phyloP scores from a whole-genome alignment of 2,888 invertebrate species.

The Tolmerus cingulatus region DNA sequence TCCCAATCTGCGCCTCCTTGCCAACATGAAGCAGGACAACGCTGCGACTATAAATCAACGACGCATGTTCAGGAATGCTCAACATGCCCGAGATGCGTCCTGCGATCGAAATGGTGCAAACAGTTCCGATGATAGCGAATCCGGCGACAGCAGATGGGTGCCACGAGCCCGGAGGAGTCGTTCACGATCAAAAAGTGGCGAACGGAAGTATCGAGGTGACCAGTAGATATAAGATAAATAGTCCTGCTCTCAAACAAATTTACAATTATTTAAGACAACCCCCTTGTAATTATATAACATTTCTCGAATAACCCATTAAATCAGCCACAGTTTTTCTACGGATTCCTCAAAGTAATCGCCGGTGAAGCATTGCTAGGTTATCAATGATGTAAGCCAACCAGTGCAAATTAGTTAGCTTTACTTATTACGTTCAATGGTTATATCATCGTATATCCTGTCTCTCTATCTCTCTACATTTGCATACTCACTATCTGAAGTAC shows the following conservation, averaged over 20 bases:
- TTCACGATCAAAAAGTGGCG: constrained; percentile 54
- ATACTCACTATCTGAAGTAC: not conserved
- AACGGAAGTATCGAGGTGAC: constrained; percentile 51
- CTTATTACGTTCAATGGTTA: not conserved
- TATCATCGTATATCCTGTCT: not conserved
- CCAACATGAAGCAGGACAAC: constrained; percentile 17
- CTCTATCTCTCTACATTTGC: constrained; percentile 25
- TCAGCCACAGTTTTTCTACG: constrained; percentile 23
- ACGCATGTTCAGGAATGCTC: constrained; percentile 40
- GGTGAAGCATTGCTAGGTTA: constrained; percentile 12
- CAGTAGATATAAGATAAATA: constrained; percentile 25
- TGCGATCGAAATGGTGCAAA: constrained; percentile 45
- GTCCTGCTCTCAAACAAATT: constrained; percentile 9
- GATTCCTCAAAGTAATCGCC: constrained; percentile 18
- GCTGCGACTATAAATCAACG: not conserved
- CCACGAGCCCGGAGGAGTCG: constrained; percentile 52
- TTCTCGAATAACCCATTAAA: not conserved
- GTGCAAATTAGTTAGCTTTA: constrained; percentile 7
- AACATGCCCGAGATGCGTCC: constrained; percentile 41
- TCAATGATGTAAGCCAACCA: not conserved
- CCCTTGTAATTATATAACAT: not conserved
- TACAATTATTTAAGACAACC: not conserved
- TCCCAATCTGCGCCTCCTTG: constrained; percentile 40
- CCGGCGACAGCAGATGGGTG: constrained; percentile 53
- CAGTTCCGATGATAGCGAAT: constrained; percentile 55